phyloP scores from a whole-genome alignment of 2,888 invertebrate species.

The Eristalis intricaria region DNA sequence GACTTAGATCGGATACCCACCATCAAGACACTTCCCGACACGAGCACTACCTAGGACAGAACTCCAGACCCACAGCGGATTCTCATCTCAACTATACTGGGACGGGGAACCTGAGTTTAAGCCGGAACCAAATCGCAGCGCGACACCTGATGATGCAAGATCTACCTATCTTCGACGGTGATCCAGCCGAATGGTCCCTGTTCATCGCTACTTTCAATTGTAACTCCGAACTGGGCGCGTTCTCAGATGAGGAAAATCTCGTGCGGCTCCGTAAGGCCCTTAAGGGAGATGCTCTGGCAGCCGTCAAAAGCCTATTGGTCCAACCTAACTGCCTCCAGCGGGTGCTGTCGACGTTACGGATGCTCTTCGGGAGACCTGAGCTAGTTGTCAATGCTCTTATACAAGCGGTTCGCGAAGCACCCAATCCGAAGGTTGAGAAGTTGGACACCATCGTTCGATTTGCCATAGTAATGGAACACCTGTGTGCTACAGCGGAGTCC shows the following conservation, averaged over 20 bases:
- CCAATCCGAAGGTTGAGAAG: neutral
- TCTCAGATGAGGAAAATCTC: too few relatives aligned
- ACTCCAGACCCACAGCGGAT: too few relatives aligned
- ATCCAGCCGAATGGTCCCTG: slow-evolving; percentile 21
- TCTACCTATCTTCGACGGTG: neutral
- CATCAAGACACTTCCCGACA: too few relatives aligned
- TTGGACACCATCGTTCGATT: slow-evolving; percentile 30
- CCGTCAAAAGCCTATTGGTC: neutral
- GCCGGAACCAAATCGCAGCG: neutral
- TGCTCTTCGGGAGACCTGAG: slow-evolving; percentile 23
- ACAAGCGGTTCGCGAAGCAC: too few relatives aligned
- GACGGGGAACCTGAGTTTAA: neutral
- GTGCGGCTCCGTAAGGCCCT: too few relatives aligned
- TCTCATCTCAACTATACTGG: too few relatives aligned
- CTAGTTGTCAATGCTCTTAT: too few relatives aligned
- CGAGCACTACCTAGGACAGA: too few relatives aligned
- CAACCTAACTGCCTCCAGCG: neutral
- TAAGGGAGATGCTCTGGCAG: too few relatives aligned
- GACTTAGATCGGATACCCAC: too few relatives aligned
- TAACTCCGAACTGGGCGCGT: too few relatives aligned
- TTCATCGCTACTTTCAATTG: slow-evolving; percentile 18
- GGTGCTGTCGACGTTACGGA: neutral
- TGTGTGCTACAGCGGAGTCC: slow-evolving; percentile 23
- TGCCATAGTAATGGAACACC: slow-evolving; percentile 28
- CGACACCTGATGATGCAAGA: neutral